Percentiles rank a stretch among this genome's conserved stretches.
These are phyloP conservation scores for Hippocampus comes DNA, from an alignment of 2,113 vertebrate species.

Conservation along the genomic window DNA sequence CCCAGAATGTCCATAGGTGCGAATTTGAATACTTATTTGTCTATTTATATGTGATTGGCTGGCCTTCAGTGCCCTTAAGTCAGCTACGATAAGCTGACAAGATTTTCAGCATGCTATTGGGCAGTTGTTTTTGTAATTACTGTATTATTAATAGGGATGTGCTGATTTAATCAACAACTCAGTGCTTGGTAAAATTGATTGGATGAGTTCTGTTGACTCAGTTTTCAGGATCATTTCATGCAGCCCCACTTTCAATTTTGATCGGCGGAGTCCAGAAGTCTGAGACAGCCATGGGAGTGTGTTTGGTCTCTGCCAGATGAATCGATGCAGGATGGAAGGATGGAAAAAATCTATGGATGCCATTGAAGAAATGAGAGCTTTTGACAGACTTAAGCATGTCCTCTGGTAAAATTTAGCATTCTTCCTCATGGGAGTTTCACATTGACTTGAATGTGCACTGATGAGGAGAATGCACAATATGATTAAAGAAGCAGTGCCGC, in stretches of 20 bases:
- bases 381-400: neutral
- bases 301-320: constrained; percentile 24
- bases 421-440: neutral
- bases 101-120: neutral
- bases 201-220: constrained; percentile 20
- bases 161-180: neutral
- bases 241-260: constrained; percentile 34
- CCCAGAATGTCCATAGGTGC: neutral
- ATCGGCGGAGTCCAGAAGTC: constrained; percentile 46
- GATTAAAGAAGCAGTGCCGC: neutral
- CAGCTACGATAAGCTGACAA: neutral
- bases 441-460: neutral
- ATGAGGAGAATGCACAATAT: neutral
- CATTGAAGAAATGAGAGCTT: neutral
- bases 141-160: neutral
- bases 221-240: constrained; percentile 31
- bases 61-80: neutral
- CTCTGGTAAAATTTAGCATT: neutral
- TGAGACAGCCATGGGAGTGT: constrained; percentile 14
- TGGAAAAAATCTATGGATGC: neutral
- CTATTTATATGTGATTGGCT: neutral
- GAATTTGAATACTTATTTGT: neutral
- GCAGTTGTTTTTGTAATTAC: neutral
- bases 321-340: constrained; percentile 31
- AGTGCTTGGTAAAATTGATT: constrained; percentile 7